phyloP scores from a whole-genome alignment of 2,888 invertebrate species.

The Cremastinae sp. region DNA sequence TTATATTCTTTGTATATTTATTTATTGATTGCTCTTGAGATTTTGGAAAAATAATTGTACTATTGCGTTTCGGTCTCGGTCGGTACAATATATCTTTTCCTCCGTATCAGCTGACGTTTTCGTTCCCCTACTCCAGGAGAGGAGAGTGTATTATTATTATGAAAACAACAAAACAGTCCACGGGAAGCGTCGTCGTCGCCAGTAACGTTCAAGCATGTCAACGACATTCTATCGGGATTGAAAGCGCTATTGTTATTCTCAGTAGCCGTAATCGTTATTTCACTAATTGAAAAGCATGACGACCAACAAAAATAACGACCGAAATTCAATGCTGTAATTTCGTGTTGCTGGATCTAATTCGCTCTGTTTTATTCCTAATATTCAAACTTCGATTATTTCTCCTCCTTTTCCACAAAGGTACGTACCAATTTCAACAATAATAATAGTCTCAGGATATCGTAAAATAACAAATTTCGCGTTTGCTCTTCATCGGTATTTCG shows the following conservation, averaged over 20 bases:
- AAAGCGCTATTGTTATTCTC: constrained; percentile 1
- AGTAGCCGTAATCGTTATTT: constrained; percentile 3
- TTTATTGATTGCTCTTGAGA: not conserved
- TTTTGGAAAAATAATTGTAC: not conserved
- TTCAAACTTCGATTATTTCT: not conserved
- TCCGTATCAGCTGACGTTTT: constrained; percentile 66
- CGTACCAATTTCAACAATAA: too few relatives aligned
- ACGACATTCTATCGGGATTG: constrained; percentile 29
- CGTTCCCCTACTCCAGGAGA: constrained; percentile 53
- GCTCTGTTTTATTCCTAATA: not conserved
- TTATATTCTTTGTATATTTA: too few relatives aligned
- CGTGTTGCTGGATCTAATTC: not conserved
- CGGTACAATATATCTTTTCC: constrained; percentile 36
- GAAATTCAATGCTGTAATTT: not conserved
- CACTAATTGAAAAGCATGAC: not conserved
- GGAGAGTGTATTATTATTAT: constrained; percentile 26
- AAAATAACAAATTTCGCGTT: too few relatives aligned
- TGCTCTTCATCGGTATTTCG: too few relatives aligned
- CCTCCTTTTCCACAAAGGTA: too few relatives aligned
- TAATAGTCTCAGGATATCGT: too few relatives aligned
- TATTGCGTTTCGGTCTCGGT: not conserved
- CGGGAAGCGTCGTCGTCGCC: constrained; percentile 21
- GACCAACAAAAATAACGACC: not conserved
- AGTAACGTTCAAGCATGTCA: constrained; percentile 56
- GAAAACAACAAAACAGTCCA: constrained; percentile 54